These are phyloP conservation scores for Lithobius niger DNA, from an alignment of 1,140 invertebrate species.

Conservation along the genomic window DNA sequence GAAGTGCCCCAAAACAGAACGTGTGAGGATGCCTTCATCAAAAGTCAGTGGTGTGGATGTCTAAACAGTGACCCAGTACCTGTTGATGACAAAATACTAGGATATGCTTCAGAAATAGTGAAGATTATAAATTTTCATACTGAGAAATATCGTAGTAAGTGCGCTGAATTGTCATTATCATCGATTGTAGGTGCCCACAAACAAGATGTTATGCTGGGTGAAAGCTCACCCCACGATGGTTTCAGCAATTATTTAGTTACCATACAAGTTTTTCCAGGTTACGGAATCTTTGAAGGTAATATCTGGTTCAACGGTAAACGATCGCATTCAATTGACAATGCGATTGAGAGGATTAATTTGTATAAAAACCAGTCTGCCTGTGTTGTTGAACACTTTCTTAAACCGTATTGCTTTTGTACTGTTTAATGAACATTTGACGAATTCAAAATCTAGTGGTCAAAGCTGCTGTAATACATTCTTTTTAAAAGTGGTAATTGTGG, in stretches of 20 bases:
- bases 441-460: too few relatives aligned
- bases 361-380: constrained; percentile 19
- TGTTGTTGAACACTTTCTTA: constrained; percentile 18
- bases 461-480: too few relatives aligned
- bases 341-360: constrained; percentile 15
- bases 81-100: background rate
- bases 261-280: constrained; percentile 13
- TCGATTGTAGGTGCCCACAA: constrained; percentile 17
- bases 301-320: constrained; percentile 10
- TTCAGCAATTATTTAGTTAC: constrained; percentile 12
- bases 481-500: too few relatives aligned
- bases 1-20: constrained; percentile 26
- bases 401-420: constrained; percentile 21
- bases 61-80: constrained; percentile 9
- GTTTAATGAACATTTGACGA: too few relatives aligned
- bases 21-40: constrained; percentile 30
- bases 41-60: constrained; percentile 34
- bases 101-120: background rate
- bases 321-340: constrained; percentile 12
- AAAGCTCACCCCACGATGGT: background rate
- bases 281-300: constrained; percentile 18
- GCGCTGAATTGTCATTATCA: background rate
- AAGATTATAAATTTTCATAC: background rate
- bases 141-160: background rate
- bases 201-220: constrained; percentile 13